Percentiles rank a stretch among this genome's conserved stretches.
phyloP scores from a whole-genome alignment of 2,888 invertebrate species.

The Trissoscelio sp. region DNA sequence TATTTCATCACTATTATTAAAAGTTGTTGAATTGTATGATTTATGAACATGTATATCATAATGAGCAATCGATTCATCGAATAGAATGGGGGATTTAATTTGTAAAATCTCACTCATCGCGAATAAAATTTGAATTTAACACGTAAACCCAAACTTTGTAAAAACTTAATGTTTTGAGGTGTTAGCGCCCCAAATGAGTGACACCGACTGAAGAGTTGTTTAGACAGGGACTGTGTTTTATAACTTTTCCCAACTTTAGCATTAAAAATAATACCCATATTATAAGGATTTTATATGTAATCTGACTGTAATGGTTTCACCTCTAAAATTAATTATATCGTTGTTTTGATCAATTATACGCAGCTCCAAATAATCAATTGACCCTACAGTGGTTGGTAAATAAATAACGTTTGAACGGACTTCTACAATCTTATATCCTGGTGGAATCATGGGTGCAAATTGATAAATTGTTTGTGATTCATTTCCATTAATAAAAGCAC shows the following conservation, averaged over 20 bases:
- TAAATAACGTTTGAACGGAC: constrained; percentile 72
- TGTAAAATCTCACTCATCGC: constrained; percentile 6
- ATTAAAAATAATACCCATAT: constrained; percentile 50
- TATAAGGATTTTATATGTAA: constrained; percentile 59
- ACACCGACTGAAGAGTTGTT: constrained; percentile 11
- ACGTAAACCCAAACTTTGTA: constrained; percentile 62
- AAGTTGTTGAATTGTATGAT: constrained; percentile 40
- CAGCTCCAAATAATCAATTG: constrained; percentile 68
- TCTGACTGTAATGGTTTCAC: constrained; percentile 70
- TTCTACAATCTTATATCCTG: constrained; percentile 78
- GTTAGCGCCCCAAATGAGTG: constrained; percentile 28
- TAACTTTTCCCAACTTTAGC: constrained; percentile 44
- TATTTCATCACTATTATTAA: constrained; percentile 60
- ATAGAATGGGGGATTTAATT: constrained; percentile 30
- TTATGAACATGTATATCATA: constrained; percentile 50
- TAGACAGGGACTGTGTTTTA: constrained; percentile 24
- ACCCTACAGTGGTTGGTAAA: constrained; percentile 61
- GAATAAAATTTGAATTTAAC: constrained; percentile 9
- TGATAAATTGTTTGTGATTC: constrained; percentile 30
- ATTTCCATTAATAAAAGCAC: constrained; percentile 34
- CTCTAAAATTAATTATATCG: constrained; percentile 63
- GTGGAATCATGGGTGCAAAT: constrained; percentile 15
- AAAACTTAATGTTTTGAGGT: constrained; percentile 58
- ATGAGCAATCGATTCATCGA: constrained; percentile 45
- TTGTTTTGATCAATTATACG: constrained; percentile 70